phyloP scores from a whole-genome alignment of 2,113 vertebrate species.

The Antechinus stuartii region DNA sequence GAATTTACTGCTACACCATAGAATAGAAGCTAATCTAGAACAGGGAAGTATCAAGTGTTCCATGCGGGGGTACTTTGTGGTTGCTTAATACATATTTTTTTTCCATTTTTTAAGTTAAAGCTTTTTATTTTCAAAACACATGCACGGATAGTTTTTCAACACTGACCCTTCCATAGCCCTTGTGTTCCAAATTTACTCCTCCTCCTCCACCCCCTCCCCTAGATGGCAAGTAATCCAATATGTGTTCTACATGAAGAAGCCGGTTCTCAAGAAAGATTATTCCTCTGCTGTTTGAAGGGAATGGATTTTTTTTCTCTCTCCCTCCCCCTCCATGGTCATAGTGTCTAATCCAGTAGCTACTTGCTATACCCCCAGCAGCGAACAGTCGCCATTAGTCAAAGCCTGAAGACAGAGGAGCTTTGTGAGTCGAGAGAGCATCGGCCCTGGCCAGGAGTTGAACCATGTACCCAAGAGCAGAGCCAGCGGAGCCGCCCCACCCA shows the following conservation, averaged over 20 bases:
- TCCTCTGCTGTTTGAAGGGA: not conserved
- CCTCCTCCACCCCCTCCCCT: no score
- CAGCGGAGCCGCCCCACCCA: not conserved
- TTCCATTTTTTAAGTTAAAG: no score
- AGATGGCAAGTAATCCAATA: no score
- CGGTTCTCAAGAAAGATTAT: no score
- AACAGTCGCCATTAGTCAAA: not conserved
- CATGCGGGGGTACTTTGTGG: constrained; percentile 1
- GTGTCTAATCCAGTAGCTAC: not conserved
- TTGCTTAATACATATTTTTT: not conserved
- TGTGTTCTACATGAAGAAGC: no score
- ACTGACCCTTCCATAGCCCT: no score
- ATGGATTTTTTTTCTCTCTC: no score
- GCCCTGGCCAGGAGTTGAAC: not conserved
- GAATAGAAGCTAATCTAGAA: not conserved
- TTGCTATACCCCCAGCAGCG: not conserved
- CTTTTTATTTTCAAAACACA: no score
- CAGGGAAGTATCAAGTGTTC: not conserved
- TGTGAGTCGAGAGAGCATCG: not conserved
- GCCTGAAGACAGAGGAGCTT: not conserved
- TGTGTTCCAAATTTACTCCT: no score
- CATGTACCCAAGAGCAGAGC: not conserved
- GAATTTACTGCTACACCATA: not conserved
- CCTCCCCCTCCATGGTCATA: no score
- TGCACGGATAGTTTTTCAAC: no score